A percentile compares a stretch with the other conserved stretches of the same genome.
Evolutionary conservation across 35 echinoderm and acorn worm species (phyloP).

Genomic region (Apostichopus japonicus): DNA sequence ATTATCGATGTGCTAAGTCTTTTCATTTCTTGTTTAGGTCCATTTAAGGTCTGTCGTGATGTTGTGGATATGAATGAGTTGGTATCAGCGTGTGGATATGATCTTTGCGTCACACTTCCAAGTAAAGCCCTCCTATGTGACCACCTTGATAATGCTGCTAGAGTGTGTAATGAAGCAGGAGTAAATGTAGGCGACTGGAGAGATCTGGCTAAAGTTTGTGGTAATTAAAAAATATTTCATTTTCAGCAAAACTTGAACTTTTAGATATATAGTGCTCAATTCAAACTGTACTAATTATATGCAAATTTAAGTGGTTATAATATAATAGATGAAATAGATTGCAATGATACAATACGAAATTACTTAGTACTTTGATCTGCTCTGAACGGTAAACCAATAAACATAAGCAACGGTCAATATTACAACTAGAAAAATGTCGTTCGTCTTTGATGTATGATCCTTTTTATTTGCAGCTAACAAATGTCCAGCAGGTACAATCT

Average conservation of each 20-base stretch:
- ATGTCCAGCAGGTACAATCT: not conserved
- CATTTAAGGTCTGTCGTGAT: not conserved
- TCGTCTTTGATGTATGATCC: too few relatives aligned
- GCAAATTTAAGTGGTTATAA: too few relatives aligned
- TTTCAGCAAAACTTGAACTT: too few relatives aligned
- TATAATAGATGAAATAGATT: too few relatives aligned
- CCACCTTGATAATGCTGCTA: not conserved
- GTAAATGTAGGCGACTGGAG: not conserved
- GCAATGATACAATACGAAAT: too few relatives aligned
- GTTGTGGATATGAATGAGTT: not conserved
- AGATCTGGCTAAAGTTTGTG: not conserved
- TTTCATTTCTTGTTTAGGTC: not conserved
- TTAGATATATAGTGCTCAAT: too few relatives aligned
- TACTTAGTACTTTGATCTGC: too few relatives aligned
- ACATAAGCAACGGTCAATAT: too few relatives aligned
- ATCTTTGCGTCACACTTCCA: not conserved
- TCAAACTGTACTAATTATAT: too few relatives aligned
- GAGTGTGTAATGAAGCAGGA: not conserved
- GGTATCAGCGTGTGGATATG: not conserved
- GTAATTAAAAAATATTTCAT: not conserved
- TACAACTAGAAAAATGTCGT: too few relatives aligned
- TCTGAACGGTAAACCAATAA: too few relatives aligned
- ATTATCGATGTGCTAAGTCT: not conserved
- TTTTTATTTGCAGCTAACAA: not conserved
- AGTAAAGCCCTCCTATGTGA: not conserved